Evolutionary conservation across 2,797 vertebrate genomes (phyloP).

Genomic region (Chloroceryle amazona): DNA sequence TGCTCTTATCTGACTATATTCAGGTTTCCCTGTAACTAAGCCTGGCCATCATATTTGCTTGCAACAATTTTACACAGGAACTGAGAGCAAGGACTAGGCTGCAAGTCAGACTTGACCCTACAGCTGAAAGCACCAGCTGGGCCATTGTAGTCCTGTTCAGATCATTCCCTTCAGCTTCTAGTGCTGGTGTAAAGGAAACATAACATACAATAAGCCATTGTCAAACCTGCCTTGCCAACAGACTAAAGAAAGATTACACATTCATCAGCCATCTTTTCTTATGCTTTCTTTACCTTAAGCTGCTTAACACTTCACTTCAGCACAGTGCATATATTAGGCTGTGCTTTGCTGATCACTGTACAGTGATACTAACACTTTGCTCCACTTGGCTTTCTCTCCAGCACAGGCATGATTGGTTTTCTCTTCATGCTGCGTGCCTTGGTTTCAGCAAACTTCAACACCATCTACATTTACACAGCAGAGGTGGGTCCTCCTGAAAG

Average conservation of each 20-base stretch:
- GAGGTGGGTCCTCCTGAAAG: conserved; percentile 84
- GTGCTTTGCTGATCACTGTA: neutral
- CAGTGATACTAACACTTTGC: neutral
- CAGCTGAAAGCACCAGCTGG: neutral
- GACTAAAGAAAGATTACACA: neutral
- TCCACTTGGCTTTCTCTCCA: conserved; percentile 29
- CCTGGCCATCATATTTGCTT: neutral
- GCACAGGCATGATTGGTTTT: conserved; percentile 86
- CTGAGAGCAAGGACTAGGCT: neutral
- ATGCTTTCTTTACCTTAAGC: neutral
- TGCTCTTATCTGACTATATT: neutral
- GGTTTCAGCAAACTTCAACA: conserved; percentile 95
- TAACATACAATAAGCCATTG: rapidly evolving
- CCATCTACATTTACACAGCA: conserved; percentile 96
- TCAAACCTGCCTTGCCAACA: neutral
- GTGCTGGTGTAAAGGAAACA: neutral
- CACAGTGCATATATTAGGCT: neutral
- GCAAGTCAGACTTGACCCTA: neutral
- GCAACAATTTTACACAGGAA: neutral
- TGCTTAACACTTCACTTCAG: neutral
- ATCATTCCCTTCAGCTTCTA: neutral
- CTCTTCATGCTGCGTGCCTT: conserved; percentile 92
- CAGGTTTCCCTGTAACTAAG: neutral
- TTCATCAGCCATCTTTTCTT: neutral
- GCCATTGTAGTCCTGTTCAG: rapidly evolving